Base-by-base conservation (phyloP, 2,888 invertebrate genomes). In the Bugulina stolonifera region DNA sequence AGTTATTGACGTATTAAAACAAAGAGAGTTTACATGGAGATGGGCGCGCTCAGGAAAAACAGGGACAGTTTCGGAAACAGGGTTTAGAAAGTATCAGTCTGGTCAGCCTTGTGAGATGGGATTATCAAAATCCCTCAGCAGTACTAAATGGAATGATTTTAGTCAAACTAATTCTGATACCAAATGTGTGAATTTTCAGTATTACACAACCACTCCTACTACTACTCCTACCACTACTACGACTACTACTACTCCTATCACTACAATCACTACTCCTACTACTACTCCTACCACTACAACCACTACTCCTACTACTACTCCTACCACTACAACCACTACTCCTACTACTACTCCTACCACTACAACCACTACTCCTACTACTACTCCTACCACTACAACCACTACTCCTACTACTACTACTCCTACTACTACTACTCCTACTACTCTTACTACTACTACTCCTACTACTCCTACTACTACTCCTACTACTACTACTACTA, bases 221-320 rank as follows among this genome's bases (percentile, higher is more conserved):
- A 72, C 64, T 27, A 72, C 35, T 35, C 57, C 54, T 57, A 34
- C 32, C 18, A 32, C 32, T 29, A 72, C 64, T 64, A 72, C 64
- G 57, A 72, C 32, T 34, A 72, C 23, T 69, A 27, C 35, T 69
- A 64, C 64, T 58, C 18, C 35, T 32, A 29, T 25, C 58, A 72
- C 35, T 34, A 57, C 5, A 23, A 35, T 25, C 35, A 72, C 34
- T 69, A n/a, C 35, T 64, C 3, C 32, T 72, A 72, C 34, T 35
- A 57, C 22, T 23, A 27, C 29, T 27, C 52, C 25, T 71, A 55
- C 55, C 43, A 29, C 55, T 71, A 29, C 55, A 35, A n/a, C n/a
- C n/a, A n/a, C n/a, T n/a, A n/a, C n/a, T n/a, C 25, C 55, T n/a
- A 29, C 55, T 71, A 55, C 55, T 71, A 71, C 55, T 54, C 52